phyloP scores from a whole-genome alignment of 2,113 vertebrate genomes.

The Austrofundulus limnaeus region DNA sequence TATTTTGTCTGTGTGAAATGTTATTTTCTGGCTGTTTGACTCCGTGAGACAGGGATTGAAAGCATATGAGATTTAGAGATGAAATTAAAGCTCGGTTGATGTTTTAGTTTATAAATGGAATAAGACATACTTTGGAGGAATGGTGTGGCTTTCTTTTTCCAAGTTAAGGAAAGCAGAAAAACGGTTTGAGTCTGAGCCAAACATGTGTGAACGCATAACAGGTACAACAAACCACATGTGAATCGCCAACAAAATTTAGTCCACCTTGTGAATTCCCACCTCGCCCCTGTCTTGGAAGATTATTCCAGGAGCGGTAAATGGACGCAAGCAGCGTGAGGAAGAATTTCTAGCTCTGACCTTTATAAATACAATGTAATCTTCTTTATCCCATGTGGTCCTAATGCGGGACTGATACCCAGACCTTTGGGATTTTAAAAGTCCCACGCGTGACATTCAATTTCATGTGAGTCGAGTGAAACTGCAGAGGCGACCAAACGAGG shows the following conservation, averaged over 20 bases:
- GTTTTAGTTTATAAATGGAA: conserved; percentile 57
- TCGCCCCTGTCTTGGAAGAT: conserved; percentile 27
- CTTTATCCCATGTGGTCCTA: conserved; percentile 55
- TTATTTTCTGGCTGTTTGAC: conserved; percentile 47
- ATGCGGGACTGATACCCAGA: conserved; percentile 40
- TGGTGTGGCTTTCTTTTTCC: conserved; percentile 47
- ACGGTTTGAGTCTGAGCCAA: conserved; percentile 35
- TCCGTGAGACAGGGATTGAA: conserved; percentile 36
- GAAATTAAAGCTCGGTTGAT: conserved; percentile 46
- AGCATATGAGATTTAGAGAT: conserved; percentile 38
- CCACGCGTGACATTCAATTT: conserved; percentile 60
- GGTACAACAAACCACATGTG: conserved; percentile 38
- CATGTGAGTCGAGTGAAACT: conserved; percentile 30
- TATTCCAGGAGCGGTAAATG: conserved; percentile 34
- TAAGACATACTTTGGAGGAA: conserved; percentile 54
- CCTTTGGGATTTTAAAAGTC: conserved; percentile 42
- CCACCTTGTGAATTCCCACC: conserved; percentile 52
- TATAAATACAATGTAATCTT: conserved; percentile 44
- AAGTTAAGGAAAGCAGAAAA: conserved; percentile 40
- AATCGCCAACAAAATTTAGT: conserved; percentile 25
- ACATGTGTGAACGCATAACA: conserved; percentile 51
- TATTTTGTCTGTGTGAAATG: conserved; percentile 42
- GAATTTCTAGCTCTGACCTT: conserved; percentile 28
- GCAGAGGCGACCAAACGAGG: conserved; percentile 23
- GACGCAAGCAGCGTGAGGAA: conserved; percentile 11